Conservation (phyloP, 2,797 vertebrate genomes). For the Melanotaenia parkinsoni region DNA sequence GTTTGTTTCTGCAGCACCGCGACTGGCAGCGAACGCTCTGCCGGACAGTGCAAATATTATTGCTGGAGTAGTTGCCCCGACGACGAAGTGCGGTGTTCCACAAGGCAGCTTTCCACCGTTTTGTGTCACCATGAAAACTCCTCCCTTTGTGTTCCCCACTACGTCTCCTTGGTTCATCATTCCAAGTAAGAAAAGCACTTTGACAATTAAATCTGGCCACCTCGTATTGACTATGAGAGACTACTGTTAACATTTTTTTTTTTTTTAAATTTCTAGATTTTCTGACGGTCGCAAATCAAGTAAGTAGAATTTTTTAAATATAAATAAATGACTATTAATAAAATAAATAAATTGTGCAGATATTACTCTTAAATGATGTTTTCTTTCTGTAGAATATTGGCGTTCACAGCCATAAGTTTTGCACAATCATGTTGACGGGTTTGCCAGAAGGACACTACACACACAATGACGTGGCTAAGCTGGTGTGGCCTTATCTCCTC, state of each 20-base stretch:
- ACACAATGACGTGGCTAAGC: constrained; percentile 81
- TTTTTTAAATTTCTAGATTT: constrained; percentile 21
- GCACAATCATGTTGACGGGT: constrained; percentile 83
- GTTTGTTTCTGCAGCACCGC: constrained; percentile 22
- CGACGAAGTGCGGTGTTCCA: not conserved
- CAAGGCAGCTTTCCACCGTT: constrained; percentile 11
- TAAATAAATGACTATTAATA: too few relatives aligned
- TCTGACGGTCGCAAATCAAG: constrained; percentile 34
- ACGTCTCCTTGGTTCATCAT: constrained; percentile 53
- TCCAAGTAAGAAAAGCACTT: constrained; percentile 41
- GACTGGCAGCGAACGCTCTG: not conserved
- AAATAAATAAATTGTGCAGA: too few relatives aligned
- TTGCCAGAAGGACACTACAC: constrained; percentile 80
- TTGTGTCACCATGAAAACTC: constrained; percentile 33
- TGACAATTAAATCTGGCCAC: not conserved
- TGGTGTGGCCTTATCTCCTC: constrained; percentile 83
- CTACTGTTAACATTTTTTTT: too few relatives aligned
- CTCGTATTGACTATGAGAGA: too few relatives aligned
- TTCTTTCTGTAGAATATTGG: constrained; percentile 20
- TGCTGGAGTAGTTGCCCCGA: rapidly evolving
- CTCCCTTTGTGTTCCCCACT: constrained; percentile 59
- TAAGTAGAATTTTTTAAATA: constrained; percentile 10
- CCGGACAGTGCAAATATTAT: not conserved
- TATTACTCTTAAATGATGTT: not conserved
- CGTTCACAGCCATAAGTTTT: rapidly evolving